phyloP scores from a whole-genome alignment of 2,888 invertebrate genomes.

The Pandemis corylana region DNA sequence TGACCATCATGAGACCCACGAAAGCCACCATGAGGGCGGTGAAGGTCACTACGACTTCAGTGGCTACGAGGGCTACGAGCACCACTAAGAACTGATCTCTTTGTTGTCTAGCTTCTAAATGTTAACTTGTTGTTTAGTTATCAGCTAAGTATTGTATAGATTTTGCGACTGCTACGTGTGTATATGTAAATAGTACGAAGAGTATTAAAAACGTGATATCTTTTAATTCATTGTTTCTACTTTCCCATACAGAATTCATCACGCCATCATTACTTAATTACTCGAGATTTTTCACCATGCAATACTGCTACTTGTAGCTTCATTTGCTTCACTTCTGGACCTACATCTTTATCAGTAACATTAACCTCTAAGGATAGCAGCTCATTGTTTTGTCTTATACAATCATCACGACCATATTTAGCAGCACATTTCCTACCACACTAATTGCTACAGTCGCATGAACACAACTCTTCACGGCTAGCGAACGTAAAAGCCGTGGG shows the following conservation, averaged over 20 bases:
- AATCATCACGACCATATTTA: neutral
- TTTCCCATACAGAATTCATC: neutral
- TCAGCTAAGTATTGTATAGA: slow-evolving; percentile 64
- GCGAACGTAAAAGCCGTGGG: slow-evolving; percentile 23
- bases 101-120: slow-evolving; percentile 76
- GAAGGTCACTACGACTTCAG: slow-evolving; percentile 54
- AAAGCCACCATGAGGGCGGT: slow-evolving; percentile 44
- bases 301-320: neutral
- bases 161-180: slow-evolving; percentile 64
- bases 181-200: slow-evolving; percentile 76
- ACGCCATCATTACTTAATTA: neutral
- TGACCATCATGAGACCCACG: slow-evolving; percentile 55
- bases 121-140: slow-evolving; percentile 78
- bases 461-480: neutral
- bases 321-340: neutral
- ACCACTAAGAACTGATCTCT: slow-evolving; percentile 83
- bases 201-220: slow-evolving; percentile 79
- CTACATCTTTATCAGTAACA: neutral
- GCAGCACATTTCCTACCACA: neutral
- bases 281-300: neutral
- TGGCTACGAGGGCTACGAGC: slow-evolving; percentile 63
- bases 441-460: neutral
- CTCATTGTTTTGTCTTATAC: neutral
- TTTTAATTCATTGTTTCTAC: slow-evolving; percentile 39
- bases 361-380: too few relatives aligned